phyloP scores from a whole-genome alignment of 2,113 vertebrate genomes.

The Psilopsiagon aurifrons region DNA sequence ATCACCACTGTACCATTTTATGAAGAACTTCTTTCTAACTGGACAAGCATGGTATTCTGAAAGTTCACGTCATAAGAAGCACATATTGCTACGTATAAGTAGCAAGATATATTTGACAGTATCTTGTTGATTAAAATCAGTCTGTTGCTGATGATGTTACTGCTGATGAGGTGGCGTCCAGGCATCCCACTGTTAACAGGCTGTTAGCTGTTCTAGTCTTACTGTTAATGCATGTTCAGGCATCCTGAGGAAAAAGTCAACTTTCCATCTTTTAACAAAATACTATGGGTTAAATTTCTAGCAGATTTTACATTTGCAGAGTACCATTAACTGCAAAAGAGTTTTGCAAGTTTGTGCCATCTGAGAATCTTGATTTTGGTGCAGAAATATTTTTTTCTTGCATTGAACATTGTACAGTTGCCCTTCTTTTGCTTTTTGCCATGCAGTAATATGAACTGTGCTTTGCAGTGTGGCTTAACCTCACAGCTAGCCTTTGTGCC shows the following conservation, averaged over 20 bases:
- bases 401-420: not conserved
- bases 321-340: not conserved
- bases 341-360: not conserved
- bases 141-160: constrained; percentile 25
- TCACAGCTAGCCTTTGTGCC: not conserved
- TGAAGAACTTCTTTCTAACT: not conserved
- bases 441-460: rapidly evolving
- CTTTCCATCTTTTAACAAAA: not conserved
- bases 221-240: not conserved
- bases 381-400: not conserved
- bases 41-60: not conserved
- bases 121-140: constrained; percentile 26
- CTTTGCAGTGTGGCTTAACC: not conserved
- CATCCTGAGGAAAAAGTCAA: not conserved
- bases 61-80: not conserved
- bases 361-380: not conserved
- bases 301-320: not conserved
- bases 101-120: not conserved
- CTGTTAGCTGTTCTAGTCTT: not conserved
- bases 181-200: not conserved
- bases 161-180: constrained; percentile 1
- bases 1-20: not conserved
- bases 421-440: not conserved
- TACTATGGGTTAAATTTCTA: not conserved
- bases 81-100: not conserved